Evolutionary conservation across 2,888 invertebrate species (phyloP), one percentile per base, ranked within the genome.

Genomic region (Pyrrhosoma nymphula): DNA sequence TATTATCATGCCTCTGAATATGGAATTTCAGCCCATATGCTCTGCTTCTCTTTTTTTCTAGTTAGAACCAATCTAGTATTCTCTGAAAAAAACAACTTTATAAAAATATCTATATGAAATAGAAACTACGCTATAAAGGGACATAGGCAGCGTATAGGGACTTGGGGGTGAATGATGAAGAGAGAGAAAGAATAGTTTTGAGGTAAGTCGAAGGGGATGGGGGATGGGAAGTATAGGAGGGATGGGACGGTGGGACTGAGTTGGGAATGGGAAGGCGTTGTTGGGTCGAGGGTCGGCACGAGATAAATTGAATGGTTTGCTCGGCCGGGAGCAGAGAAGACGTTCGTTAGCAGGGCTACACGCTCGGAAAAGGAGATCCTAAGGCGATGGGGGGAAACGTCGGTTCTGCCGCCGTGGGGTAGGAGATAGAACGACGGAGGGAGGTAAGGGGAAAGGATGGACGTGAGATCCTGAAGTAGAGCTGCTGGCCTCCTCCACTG

Each of bases 271-370:
- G 56, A 18, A 90, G 56, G 30, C 60, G 60, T 12, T 23, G 60
- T 60, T 18, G 63, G 91, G 18, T 30, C 23, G 60, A 35, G 56
- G 93, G 47, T 20, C 47, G 23, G 93, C 30, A 69, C n/a, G 60
- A 93, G 69, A 75, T 93, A 93, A 93, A 93, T 93, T 93, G 93
- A 93, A 93, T 93, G 93, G 93, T 93, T 93, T 93, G 91, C 91
- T 91, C 60, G 60, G 56, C 23, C 4, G 39, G 91, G 63, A n/a
- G 47, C 39, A 93, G 47, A 93, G 93, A 93, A 93, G 93, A 55
- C 93, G 93, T 93, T 93, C 93, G 93, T 93, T 93, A 93, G 69
- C 93, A 56, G 56, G 35, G 89, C 55, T 88, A 47, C 88, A 26
- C 55, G 39, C 47, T 56, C 89, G 56, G 56, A 56, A 89, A 56